A percentile compares a stretch with the other conserved stretches of the same genome.
Evolutionary conservation across 2,888 invertebrate genomes (phyloP).

Genomic region (Erynnis tages): DNA sequence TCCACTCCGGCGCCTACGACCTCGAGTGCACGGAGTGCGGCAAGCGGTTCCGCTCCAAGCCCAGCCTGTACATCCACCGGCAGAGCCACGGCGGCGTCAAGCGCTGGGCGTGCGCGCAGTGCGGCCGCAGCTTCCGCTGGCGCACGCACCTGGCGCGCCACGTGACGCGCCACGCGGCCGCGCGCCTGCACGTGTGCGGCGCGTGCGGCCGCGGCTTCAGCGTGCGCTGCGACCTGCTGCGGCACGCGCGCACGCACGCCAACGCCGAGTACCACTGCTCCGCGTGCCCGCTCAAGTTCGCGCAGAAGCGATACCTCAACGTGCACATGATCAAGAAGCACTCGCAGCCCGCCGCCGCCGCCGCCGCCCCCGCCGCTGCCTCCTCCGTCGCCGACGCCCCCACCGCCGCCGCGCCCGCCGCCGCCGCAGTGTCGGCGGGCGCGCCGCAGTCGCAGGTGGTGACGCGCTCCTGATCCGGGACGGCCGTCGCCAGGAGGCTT

Average conservation of each 20-base stretch:
- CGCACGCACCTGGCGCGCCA: conserved; percentile 69
- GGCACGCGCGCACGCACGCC: conserved; percentile 75
- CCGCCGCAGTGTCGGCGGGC: too few relatives aligned
- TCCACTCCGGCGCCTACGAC: conserved; percentile 65
- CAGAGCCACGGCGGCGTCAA: conserved; percentile 64
- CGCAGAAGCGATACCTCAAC: conserved; percentile 76
- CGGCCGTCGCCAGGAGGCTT: too few relatives aligned
- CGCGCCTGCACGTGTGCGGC: conserved; percentile 61
- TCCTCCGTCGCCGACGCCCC: neutral
- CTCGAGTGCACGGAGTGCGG: conserved; percentile 70
- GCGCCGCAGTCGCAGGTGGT: too few relatives aligned
- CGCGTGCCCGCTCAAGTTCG: conserved; percentile 68
- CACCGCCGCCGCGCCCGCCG: conserved; percentile 12
- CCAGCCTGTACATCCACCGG: conserved; percentile 74
- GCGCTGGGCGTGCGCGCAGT: conserved; percentile 47
- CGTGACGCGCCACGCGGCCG: conserved; percentile 60
- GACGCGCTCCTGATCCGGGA: too few relatives aligned
- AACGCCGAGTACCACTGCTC: conserved; percentile 62
- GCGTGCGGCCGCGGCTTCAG: conserved; percentile 73
- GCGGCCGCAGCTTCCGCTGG: conserved; percentile 69
- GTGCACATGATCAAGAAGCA: conserved; percentile 67
- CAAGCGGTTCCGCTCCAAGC: conserved; percentile 71
- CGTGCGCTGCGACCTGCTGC: conserved; percentile 67
- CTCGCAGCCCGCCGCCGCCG: conserved; percentile 15
- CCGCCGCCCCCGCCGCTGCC: neutral